phyloP scores from a whole-genome alignment of 1,140 invertebrate species.

The Dolichoris vasculosae region DNA sequence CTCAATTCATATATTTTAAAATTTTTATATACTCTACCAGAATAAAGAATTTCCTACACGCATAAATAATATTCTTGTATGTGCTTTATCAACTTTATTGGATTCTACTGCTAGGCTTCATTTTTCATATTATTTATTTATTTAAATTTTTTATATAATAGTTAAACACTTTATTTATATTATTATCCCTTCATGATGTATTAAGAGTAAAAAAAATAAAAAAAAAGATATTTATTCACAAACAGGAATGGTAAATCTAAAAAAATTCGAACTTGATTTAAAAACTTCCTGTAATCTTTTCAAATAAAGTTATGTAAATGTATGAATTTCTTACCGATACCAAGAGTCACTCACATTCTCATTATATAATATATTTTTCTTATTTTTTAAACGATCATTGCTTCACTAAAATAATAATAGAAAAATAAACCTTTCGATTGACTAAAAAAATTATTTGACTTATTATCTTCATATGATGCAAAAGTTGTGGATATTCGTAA shows the following conservation, averaged over 20 bases:
- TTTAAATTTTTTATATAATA: neutral
- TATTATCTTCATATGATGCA: neutral
- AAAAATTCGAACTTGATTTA: neutral
- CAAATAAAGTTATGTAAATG: neutral
- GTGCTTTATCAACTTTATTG: too few species aligned
- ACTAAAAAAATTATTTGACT: neutral
- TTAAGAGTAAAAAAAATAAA: neutral
- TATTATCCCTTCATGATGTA: neutral
- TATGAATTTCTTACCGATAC: neutral
- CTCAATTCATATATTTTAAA: neutral
- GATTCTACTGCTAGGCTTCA: too few species aligned
- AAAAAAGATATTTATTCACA: neutral
- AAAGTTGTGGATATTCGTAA: neutral
- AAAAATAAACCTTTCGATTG: neutral
- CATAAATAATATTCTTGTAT: too few species aligned
- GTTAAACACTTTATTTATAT: neutral
- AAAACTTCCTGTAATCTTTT: neutral
- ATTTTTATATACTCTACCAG: neutral
- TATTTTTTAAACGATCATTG: neutral
- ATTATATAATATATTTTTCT: neutral
- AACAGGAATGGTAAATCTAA: neutral
- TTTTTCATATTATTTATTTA: too few species aligned
- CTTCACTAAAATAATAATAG: slow-evolving; percentile 7
- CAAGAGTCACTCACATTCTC: neutral
- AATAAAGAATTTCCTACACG: neutral